Percentiles rank a stretch among this genome's conserved stretches.
These are phyloP conservation scores for Xestia sexstrigata DNA, from an alignment of 2,888 invertebrate genomes.

Conservation along the genomic window DNA sequence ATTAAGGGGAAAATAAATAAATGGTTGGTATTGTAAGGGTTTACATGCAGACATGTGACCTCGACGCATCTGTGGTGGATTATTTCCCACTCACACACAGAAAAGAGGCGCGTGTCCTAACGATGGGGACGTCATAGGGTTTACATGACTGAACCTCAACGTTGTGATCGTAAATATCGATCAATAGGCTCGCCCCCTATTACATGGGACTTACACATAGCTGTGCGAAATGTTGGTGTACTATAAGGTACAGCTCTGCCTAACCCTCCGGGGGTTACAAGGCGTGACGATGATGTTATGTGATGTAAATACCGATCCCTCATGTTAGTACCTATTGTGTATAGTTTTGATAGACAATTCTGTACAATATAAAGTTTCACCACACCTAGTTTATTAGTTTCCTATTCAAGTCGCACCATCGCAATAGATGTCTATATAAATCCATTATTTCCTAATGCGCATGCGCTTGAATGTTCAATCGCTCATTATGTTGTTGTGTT, in stretches of 20 bases:
- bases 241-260: no score
- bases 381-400: not conserved
- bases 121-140: not conserved
- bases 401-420: conserved; percentile 12
- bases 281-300: no score
- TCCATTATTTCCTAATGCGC: conserved; percentile 40
- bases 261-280: no score
- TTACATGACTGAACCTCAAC: not conserved
- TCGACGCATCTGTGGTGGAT: not conserved
- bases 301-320: not conserved
- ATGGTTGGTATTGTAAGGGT: not conserved
- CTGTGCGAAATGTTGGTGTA: not conserved
- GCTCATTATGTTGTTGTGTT: conserved; percentile 33
- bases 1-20: not conserved
- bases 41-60: not conserved
- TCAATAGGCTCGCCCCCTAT: not conserved
- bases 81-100: not conserved
- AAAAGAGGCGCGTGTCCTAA: not conserved
- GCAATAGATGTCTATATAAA: conserved; percentile 32
- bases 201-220: not conserved
- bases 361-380: conserved; percentile 7
- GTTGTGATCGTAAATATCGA: not conserved
- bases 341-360: not conserved
- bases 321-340: not conserved
- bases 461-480: conserved; percentile 43